Conservation (phyloP, 2,888 invertebrate species). For the Lasiommata megera region DNA sequence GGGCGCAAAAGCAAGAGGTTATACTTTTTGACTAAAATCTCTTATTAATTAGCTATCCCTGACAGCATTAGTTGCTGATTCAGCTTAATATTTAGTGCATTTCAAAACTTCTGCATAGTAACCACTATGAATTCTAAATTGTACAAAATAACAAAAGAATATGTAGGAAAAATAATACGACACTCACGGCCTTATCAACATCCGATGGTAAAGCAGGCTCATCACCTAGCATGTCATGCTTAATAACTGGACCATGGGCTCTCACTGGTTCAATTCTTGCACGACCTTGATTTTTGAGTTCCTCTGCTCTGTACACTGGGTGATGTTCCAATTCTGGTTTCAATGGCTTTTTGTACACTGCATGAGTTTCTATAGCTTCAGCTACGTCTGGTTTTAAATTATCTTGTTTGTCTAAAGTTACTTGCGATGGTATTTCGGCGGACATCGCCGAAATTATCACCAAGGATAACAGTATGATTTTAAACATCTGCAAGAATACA, state of each 20-base stretch:
- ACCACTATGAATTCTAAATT: no score
- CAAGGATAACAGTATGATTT: constrained; percentile 40
- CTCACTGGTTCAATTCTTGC: constrained; percentile 59
- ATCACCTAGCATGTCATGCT: constrained; percentile 68
- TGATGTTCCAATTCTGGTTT: constrained; percentile 44
- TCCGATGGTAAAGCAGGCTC: constrained; percentile 50
- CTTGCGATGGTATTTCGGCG: constrained; percentile 54
- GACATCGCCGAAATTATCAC: constrained; percentile 43
- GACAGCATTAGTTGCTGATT: no score
- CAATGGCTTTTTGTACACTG: constrained; percentile 45
- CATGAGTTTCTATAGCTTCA: constrained; percentile 46
- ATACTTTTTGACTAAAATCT: no score
- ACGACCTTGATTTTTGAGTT: constrained; percentile 49
- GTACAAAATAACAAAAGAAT: no score
- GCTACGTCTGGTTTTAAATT: constrained; percentile 49
- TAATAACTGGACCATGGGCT: constrained; percentile 51
- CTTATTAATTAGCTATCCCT: no score
- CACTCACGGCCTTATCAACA: constrained; percentile 63
- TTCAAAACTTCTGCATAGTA: no score
- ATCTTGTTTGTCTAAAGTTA: constrained; percentile 48
- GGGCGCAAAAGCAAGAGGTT: no score
- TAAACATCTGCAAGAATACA: constrained; percentile 66
- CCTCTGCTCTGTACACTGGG: constrained; percentile 60
- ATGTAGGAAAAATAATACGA: no score
- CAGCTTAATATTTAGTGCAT: no score